These are phyloP conservation scores for Gila robusta DNA, from an alignment of 2,797 vertebrate species.

Conservation along the genomic window DNA sequence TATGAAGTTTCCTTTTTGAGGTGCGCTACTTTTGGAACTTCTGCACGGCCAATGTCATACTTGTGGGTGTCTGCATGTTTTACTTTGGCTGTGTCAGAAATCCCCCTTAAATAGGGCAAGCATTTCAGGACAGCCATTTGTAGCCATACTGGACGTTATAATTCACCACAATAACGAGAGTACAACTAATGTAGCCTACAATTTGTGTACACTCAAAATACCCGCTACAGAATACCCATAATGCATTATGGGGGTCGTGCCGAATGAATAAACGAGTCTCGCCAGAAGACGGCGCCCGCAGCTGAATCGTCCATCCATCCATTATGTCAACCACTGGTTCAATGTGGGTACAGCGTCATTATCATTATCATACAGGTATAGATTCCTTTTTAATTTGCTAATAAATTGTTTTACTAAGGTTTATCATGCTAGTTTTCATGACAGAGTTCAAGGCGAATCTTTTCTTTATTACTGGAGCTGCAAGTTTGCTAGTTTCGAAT, in stretches of 20 bases:
- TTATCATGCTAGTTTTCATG: neutral
- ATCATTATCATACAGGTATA: too few relatives aligned
- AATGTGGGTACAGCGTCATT: neutral
- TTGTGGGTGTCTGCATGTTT: neutral
- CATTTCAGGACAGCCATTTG: too few relatives aligned
- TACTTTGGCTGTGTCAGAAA: neutral
- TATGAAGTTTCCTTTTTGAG: neutral
- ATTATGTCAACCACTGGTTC: neutral
- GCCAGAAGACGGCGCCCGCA: neutral
- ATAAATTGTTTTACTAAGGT: neutral
- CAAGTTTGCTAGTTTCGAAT: neutral
- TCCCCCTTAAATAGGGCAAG: too few relatives aligned
- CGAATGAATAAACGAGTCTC: neutral
- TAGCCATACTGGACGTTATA: too few relatives aligned
- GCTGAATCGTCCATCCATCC: neutral
- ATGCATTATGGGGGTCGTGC: neutral
- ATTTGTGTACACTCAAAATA: too few relatives aligned
- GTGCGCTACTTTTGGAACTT: neutral
- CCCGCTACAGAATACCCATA: too few relatives aligned
- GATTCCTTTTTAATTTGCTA: neutral
- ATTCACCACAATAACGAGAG: too few relatives aligned
- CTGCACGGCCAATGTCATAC: neutral
- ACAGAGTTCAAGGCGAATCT: neutral
- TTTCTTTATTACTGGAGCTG: neutral
- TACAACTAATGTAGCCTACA: too few relatives aligned